Base-by-base conservation (phyloP, 1,140 invertebrate genomes). In the Tetranychus urticae region DNA sequence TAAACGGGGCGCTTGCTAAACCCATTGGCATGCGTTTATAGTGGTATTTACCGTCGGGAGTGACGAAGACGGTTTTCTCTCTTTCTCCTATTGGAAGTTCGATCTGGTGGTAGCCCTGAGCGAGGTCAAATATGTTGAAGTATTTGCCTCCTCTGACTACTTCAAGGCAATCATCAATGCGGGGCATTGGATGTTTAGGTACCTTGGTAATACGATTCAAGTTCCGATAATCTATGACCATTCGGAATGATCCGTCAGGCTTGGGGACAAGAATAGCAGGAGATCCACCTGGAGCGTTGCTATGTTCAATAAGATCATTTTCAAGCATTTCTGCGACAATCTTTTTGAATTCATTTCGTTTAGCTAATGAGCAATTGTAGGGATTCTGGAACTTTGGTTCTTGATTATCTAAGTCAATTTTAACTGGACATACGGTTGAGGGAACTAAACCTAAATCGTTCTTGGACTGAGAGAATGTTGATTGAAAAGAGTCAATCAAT, bases 171-270 rank as follows among this genome's bases (percentile, higher is more conserved):
- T 58, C 60, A 31, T 58, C 35, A 13, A 79, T 75, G 3, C 67
- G 48, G 0, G 75, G 77, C 4, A 80, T 61, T 65, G 78, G 78
- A 65, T 73, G 80, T 42, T 64, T 67, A 65, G 79, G 76, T 58
- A 68, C 65, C 0, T 69, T 67, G 0, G 71, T 76, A 0, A 61
- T 66, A 56, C 13, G 8, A 65, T 77, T 75, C 12, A 77, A 59
- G 7, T 55, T 10, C 6, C 76, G 65, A 64, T 72, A 79, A 65
- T 80, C 76, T 0, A 78, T 64, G 67, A 76, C 76, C 58, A 77
- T 74, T 23, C 76, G 58, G 1, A 65, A 63, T 0, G 62, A 63
- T 2, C 69, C 70, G 62, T 78, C 73, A 37, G 75, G 74, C 61
- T 80, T 81, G 62, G 69, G 66, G 0, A 68, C 64, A n/a, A 68